These are phyloP conservation scores for Oryzias sinensis DNA, from an alignment of 2,797 vertebrate species.

Conservation along the genomic window DNA sequence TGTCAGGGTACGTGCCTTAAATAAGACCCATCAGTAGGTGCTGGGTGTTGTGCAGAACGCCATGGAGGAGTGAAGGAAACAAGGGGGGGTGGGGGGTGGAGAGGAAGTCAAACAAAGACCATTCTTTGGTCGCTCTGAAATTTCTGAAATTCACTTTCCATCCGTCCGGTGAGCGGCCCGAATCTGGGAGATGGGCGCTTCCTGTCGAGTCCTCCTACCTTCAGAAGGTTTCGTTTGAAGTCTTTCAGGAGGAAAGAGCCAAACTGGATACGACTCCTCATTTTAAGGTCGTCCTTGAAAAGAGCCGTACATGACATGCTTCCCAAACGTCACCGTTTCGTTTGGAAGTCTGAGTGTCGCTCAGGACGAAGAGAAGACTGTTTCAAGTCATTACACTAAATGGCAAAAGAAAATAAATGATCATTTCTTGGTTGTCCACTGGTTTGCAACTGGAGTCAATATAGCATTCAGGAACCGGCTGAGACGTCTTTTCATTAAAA, in stretches of 20 bases:
- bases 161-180: conserved; percentile 44
- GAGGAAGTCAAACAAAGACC: conserved; percentile 57
- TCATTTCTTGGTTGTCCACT: conserved; percentile 37
- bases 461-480: conserved; percentile 49
- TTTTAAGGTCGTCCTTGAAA: conserved; percentile 68
- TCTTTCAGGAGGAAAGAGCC: conserved; percentile 45
- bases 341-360: conserved; percentile 18
- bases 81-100: conserved; percentile 37
- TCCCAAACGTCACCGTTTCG: conserved; percentile 36
- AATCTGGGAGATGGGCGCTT: conserved; percentile 60
- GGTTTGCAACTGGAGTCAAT: conserved; percentile 58
- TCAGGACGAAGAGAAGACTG: conserved; percentile 3
- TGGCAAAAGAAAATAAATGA: conserved; percentile 48
- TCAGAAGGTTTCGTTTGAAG: conserved; percentile 48
- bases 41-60: conserved; percentile 46
- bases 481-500: conserved; percentile 55
- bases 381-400: conserved; percentile 51
- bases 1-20: conserved; percentile 54
- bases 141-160: conserved; percentile 51
- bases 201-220: conserved; percentile 59
- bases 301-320: conserved; percentile 63
- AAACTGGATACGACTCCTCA: conserved; percentile 41
- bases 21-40: conserved; percentile 62
- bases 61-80: conserved; percentile 30
- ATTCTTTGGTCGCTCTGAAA: conserved; percentile 59